These are phyloP conservation scores for Larimichthys polyactis DNA, from an alignment of 2,113 vertebrate species.

Conservation along the genomic window DNA sequence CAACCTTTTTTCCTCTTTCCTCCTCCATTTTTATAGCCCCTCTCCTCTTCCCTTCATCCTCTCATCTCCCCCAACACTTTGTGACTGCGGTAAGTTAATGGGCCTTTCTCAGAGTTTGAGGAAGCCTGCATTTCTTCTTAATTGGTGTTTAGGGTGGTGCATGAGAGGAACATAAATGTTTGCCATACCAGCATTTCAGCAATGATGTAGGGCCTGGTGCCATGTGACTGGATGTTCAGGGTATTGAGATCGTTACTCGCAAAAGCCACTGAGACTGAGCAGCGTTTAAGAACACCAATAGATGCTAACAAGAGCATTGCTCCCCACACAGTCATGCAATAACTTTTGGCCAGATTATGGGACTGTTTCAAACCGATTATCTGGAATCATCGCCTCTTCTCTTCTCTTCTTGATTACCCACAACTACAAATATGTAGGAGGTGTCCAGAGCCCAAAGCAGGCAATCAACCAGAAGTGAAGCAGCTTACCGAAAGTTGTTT, in stretches of 20 bases:
- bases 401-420: background rate
- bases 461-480: background rate
- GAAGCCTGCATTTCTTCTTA: slow-evolving; percentile 72
- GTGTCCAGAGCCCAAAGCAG: background rate
- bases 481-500: background rate
- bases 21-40: slow-evolving; percentile 66
- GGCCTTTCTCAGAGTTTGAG: slow-evolving; percentile 59
- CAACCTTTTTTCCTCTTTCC: slow-evolving; percentile 74
- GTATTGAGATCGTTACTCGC: slow-evolving; percentile 48
- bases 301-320: slow-evolving; percentile 14
- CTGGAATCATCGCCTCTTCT: background rate
- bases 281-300: slow-evolving; percentile 9
- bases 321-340: background rate
- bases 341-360: background rate
- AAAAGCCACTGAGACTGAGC: slow-evolving; percentile 12
- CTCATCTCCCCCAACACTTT: slow-evolving; percentile 61
- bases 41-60: slow-evolving; percentile 67
- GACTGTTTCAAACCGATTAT: background rate
- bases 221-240: slow-evolving; percentile 58
- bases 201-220: slow-evolving; percentile 43
- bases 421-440: background rate
- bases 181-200: slow-evolving; percentile 64
- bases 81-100: slow-evolving; percentile 74
- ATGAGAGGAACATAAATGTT: slow-evolving; percentile 67
- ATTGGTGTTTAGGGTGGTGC: slow-evolving; percentile 69